Evolutionary conservation across 2,113 vertebrate genomes (phyloP), one percentile per base, ranked within the genome.

Genomic region (Chamaea fasciata): DNA sequence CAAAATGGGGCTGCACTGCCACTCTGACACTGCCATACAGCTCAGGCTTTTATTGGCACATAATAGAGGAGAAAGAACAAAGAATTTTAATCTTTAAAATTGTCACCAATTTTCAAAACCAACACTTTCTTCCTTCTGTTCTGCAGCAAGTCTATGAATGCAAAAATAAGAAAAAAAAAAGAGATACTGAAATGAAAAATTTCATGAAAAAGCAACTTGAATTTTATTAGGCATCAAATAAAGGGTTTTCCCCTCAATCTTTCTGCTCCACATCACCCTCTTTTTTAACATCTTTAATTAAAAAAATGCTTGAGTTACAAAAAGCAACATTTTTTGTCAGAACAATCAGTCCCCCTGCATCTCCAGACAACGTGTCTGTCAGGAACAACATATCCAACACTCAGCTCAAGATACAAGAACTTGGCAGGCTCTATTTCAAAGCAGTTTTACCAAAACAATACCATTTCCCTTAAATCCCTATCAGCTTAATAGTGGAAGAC

Each of bases 361-460:
- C 71, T 83, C 88, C 73, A 83, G 88, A 86, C 85, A 92, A 67
- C 1, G 4, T 15, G 41, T 65, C 92, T 75, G 56, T 83, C 57
- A 67, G 69, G 49, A 94, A 81, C 57, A 92, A 77, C 28, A 77
- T 77, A 85, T 13, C 41, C 64, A 86, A 74, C 47, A 42, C 33
- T 33, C 64, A 42, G 86, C 41, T 81, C 49, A 4, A 88, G 76
- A 94, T 28, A 95, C 39, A 63, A 80, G 73, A 88, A 92, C 64
- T 78, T 89, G 88, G 85, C 88, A 93, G 52, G 49, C 76, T 55
- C 33, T 24, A 75, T 47, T 78, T 77, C 85, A 75, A 75, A 68
- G 94, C 73, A 81, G 41, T 82, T 95, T 83, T 64, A 75, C 76
- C 77, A 78, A 92, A 96, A 94, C 93, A 93, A 93, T 64, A 60